Conservation (phyloP, 1,140 invertebrate species). For the Psix sp. region DNA sequence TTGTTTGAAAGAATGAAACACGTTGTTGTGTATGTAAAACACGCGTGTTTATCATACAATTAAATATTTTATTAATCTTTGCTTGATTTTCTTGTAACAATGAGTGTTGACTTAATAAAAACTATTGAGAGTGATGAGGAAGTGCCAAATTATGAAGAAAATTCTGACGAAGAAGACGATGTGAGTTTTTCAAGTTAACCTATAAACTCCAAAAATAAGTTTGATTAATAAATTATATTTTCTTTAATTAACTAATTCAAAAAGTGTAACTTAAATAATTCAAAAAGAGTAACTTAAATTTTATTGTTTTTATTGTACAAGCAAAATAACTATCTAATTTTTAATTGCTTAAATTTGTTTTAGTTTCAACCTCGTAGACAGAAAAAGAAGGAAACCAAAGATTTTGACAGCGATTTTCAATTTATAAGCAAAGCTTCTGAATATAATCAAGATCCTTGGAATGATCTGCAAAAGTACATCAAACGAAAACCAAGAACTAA, state of each 20-base stretch:
- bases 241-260: constrained; percentile 20
- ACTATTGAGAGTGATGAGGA: constrained; percentile 89
- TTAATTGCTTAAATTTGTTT: constrained; percentile 34
- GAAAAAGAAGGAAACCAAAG: constrained; percentile 82
- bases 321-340: constrained; percentile 7
- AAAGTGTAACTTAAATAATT: too few relatives aligned
- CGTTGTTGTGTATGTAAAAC: too few relatives aligned
- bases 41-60: too few relatives aligned
- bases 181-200: constrained; percentile 77
- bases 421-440: constrained; percentile 85
- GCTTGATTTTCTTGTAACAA: constrained; percentile 29
- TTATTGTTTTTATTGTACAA: not conserved
- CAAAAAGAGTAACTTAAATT: too few relatives aligned
- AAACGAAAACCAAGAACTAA: constrained; percentile 88
- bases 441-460: constrained; percentile 90
- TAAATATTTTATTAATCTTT: too few relatives aligned
- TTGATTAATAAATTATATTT: constrained; percentile 1
- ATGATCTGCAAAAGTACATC: constrained; percentile 89
- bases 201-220: too few relatives aligned
- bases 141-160: constrained; percentile 86
- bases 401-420: constrained; percentile 86
- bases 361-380: constrained; percentile 88
- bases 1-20: too few relatives aligned
- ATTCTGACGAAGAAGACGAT: constrained; percentile 88
- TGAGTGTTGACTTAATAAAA: constrained; percentile 77